Evolutionary conservation across 2,888 invertebrate species (phyloP), one percentile per base, ranked within the genome.

Genomic region (Papilio protenor): DNA sequence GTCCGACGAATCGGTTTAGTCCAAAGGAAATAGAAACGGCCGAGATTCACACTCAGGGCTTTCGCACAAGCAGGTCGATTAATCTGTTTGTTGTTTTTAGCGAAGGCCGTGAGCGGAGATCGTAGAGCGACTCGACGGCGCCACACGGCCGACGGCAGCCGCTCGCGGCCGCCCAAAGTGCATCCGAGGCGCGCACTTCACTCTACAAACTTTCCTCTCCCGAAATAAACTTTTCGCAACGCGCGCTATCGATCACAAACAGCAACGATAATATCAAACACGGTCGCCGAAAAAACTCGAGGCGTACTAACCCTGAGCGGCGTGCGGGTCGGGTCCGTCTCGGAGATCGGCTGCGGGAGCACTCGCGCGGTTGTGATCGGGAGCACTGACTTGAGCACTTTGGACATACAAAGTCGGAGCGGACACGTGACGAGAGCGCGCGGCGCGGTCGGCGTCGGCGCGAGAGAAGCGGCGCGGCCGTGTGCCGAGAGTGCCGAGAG

Each of bases 361-460:
- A 94, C 93, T 92, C 87, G 91, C 91, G 93, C 92, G 91, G 91
- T 91, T 87, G 92, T 90, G 90, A 90, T 89, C 86, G 94, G 92
- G 89, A 93, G 93, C 94, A 94, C 94, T 93, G 94, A 91, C 88
- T 93, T 91, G 87, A 93, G 87, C 94, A 94, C 94, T 94, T 92
- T 92, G 92, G 92, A 91, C 92, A 94, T 93, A 91, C 93, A 92
- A 89, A 88, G 93, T 89, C 86, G 88, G 86, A 86, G 88, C 88
- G 88, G 86, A 88, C 88, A 91, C 91, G 90, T 86, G 87, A 85
- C 84, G 84, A 84, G 83, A 86, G 88, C 90, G 93, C 91, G 90
- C 92, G 93, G 91, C 92, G 88, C 90, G 91, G 89, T 91, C 91
- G 92, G 92, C 91, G 91, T 90, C 89, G 90, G 90, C 91, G 90